Evolutionary conservation across 2,888 invertebrate genomes (phyloP), one percentile per base, ranked within the genome.

Genomic region (Crematogaster levior): DNA sequence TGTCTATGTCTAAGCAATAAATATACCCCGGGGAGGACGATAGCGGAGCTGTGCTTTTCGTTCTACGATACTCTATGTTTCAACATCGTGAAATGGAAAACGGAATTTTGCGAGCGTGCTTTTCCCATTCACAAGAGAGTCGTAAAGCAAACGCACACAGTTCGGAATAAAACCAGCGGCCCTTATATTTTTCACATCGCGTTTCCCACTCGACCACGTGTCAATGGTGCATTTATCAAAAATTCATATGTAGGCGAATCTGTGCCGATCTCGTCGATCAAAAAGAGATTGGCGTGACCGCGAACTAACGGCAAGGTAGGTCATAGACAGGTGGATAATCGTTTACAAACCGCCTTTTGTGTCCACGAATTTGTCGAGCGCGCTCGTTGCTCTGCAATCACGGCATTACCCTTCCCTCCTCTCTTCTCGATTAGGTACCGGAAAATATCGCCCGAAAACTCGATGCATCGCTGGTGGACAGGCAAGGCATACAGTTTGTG

Each of bases 81-180:
- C 53, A 68, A 53, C 77, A 68, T 77, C 77, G 77, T 43, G 53
- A 30, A 77, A 77, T 77, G 43, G 70, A 68, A 70, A 77, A 75
- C 60, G 60, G 27, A 70, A 40, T 40, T 70, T 56, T 43, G 56
- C 70, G 34, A 60, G 70, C 27, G 48, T 56, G 79, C 79, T 51
- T 81, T 58, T 12, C 34, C 84, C 74, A 79, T 82, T 80, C 86
- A 65, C 70, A 34, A 21, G 56, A 10, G 58, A 40, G 68, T 75
- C 82, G 72, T 86, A 82, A 87, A 86, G 60, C 79, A 65, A 65
- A 70, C 77, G 77, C 53, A 21, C 77, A 51, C 40, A 40, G 15
- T 40, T 53, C 30, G 56, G 70, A 79, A 77, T 68, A 68, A 68
- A 77, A 77, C 43, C 30, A 56, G 21, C n/a, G 24, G 56, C 56